Evolutionary conservation across 1,140 invertebrate genomes (phyloP), one percentile per base, ranked within the genome.

Genomic region (Harpegnathos saltator): DNA sequence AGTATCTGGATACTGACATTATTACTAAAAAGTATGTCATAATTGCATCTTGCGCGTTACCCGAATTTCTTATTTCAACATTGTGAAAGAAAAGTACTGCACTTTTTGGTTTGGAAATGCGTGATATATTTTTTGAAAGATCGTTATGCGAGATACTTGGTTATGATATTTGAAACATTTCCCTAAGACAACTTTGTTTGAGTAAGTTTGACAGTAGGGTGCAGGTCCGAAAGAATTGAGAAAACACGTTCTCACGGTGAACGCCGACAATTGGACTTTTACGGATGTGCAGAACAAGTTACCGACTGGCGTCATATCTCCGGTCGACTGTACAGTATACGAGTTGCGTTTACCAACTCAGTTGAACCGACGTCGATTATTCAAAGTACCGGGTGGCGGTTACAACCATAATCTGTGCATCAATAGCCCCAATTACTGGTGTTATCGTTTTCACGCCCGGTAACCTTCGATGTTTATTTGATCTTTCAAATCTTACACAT

Each of bases 391-490:
- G 9, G 93, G 93, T 11, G 85, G 92, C 59, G 96, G 97, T 1
- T 98, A 95, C 90, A 97, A 98, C 93, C 96, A 97, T 87, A 98
- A 97, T 91, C 97, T 96, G 89, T 97, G 96, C 85, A 92, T 97
- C 14, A 95, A 93, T 65, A 93, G 89, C 78, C 89, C 89, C 7
- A 90, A 68, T 71, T 14, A 19, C 22, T 89, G 87, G 85, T 88
- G 61, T 61, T 92, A 91, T 50, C 81, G 91, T 82, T 91, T 92
- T 44, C 91, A 92, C 63, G 91, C 89, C 44, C 90, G 92, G 91
- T 93, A 86, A 75, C 62, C 48, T 11, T 11, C 3, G 9, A 44
- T 7, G 4, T 44, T 44, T 44, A 44, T 11, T 11, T 9, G 38
- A 44, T 44, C 38, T 44, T 44, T 9, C 38, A 44, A 44, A 44